These are phyloP conservation scores for Phalacrocorax aristotelis DNA, from an alignment of 2,113 vertebrate genomes.

Conservation along the genomic window DNA sequence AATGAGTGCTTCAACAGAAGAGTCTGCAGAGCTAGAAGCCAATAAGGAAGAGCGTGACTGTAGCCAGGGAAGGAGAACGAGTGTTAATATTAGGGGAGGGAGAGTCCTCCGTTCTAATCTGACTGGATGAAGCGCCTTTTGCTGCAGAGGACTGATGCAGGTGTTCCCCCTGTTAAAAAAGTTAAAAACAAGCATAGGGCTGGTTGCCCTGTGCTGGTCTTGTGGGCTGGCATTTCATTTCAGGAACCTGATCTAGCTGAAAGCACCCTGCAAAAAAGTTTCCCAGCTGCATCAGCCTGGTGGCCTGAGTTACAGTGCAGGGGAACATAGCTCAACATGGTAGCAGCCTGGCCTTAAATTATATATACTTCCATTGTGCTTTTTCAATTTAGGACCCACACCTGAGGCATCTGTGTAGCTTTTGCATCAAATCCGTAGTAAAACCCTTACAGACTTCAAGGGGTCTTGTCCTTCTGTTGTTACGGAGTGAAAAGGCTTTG, in stretches of 20 bases:
- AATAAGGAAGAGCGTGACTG: neutral
- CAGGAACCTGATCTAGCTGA: neutral
- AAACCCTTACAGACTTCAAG: neutral
- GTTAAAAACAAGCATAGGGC: neutral
- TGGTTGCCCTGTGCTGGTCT: neutral
- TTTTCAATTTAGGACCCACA: neutral
- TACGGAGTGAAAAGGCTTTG: rapidly evolving
- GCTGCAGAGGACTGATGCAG: neutral
- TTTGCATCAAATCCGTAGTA: neutral
- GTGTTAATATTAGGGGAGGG: neutral
- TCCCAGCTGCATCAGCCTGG: neutral
- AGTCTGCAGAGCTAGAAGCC: neutral
- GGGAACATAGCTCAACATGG: neutral
- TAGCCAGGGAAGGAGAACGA: neutral
- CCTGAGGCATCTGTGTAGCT: neutral
- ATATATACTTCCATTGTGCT: neutral
- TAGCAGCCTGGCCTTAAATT: neutral
- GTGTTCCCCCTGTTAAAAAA: neutral
- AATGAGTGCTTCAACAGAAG: neutral
- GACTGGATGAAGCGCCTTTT: neutral
- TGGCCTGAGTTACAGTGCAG: neutral
- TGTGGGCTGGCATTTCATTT: neutral
- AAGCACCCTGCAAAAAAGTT: neutral
- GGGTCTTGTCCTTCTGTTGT: neutral
- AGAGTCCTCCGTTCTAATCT: neutral